Base-by-base conservation (phyloP, 1,140 invertebrate species). In the Anoplophora glabripennis region DNA sequence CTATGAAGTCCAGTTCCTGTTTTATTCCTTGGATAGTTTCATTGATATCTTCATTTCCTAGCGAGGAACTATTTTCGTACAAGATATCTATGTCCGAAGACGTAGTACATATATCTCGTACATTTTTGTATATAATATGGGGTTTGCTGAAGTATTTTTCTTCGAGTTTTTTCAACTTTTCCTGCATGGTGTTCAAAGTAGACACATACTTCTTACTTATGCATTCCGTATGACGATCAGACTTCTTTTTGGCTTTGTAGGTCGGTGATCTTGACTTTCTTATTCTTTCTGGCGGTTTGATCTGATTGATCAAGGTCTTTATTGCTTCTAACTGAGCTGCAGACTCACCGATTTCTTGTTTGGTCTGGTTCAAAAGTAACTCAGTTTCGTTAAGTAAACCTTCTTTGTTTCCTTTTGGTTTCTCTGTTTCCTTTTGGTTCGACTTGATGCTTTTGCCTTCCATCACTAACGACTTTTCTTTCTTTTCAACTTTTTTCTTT, bases 71-170 rank as follows among this genome's bases (percentile, higher is more conserved):
- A 12, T 59, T 65, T 18, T 62, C 48, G 42, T 51, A 62, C 3
- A 68, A n/a, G 9, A 54, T 18, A 18, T 68, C 59, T 2, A 68
- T 47, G 28, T 59, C 57, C 12, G 54, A 34, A 5, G 7, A 61
- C 15, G 60, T 58, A 12, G 58, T 64, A 12, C 53, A 61, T 33
- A 18, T 49, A 44, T 66, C 61, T 11, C 63, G 60, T 11, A 63
- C 61, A 34, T 45, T 59, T 35, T 56, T 65, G 34, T 67, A 69
- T 7, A 45, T 40, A 41, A 52, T 48, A 47, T 51, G 59, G 2
- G 55, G 52, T 18, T 59, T 51, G 34, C 47, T 68, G 5, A 65
- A 65, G 42, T 67, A 67, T 48, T 71, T 69, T 35, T 69, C 46
- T 48, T 71, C 53, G 54, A 65, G 51, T 7, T 57, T 46, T 34